phyloP scores from a whole-genome alignment of 2,113 vertebrate genomes.

The Spea bombifrons region DNA sequence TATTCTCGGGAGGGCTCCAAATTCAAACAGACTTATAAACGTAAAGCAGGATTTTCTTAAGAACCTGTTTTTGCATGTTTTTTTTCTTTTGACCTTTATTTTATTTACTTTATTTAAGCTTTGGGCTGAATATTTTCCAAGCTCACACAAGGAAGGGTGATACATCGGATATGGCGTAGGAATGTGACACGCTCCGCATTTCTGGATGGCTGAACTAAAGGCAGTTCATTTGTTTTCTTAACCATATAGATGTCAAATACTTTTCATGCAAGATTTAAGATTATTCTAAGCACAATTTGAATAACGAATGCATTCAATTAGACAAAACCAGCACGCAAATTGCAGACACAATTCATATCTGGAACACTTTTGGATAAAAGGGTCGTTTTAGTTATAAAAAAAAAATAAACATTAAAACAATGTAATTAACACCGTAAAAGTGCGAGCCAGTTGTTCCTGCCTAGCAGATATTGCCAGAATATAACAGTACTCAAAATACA shows the following conservation, averaged over 20 bases:
- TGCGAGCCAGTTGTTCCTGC: too few relatives aligned
- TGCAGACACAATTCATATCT: neutral
- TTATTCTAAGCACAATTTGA: constrained; percentile 16
- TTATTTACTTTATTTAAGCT: constrained; percentile 49
- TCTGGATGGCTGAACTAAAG: neutral
- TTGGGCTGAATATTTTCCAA: constrained; percentile 39
- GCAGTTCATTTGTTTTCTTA: constrained; percentile 9
- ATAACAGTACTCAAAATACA: too few relatives aligned
- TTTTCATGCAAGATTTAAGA: constrained; percentile 17
- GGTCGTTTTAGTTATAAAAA: too few relatives aligned
- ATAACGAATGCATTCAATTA: constrained; percentile 7
- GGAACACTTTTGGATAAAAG: neutral
- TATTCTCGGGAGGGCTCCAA: neutral
- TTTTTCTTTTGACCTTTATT: constrained; percentile 42
- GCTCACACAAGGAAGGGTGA: constrained; percentile 17
- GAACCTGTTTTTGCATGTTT: constrained; percentile 23
- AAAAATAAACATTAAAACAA: too few relatives aligned
- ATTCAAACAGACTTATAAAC: neutral
- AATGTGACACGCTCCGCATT: constrained; percentile 34
- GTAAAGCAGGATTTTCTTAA: neutral
- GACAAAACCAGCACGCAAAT: neutral
- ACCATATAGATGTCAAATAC: constrained; percentile 1
- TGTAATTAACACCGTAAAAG: too few relatives aligned
- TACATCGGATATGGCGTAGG: constrained; percentile 25
- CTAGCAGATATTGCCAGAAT: too few relatives aligned